Conservation (phyloP, 2,797 vertebrate genomes). For the Phylloscopus collybita region DNA sequence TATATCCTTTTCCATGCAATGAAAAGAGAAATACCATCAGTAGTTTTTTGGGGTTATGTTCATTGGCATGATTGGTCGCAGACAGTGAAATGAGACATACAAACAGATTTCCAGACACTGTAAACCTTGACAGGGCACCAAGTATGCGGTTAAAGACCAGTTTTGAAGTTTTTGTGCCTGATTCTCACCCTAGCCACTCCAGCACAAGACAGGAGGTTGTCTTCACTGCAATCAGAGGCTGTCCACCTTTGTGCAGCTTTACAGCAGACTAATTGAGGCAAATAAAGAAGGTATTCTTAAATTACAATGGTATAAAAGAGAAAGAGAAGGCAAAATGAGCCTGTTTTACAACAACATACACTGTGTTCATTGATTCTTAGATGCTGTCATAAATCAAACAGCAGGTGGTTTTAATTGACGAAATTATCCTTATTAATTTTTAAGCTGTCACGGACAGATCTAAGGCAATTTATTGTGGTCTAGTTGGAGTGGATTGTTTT, state of each 20-base stretch:
- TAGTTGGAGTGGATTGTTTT: neutral
- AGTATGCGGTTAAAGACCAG: neutral
- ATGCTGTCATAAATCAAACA: constrained; percentile 50
- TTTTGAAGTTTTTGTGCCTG: neutral
- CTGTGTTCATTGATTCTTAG: neutral
- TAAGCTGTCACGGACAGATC: constrained; percentile 53
- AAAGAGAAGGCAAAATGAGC: neutral
- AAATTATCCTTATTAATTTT: constrained; percentile 74
- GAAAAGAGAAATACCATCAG: neutral
- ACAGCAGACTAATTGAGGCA: neutral
- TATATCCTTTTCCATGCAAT: neutral
- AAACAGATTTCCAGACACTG: neutral
- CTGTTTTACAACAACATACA: neutral
- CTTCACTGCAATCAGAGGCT: neutral
- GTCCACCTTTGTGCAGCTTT: neutral
- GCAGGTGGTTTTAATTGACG: constrained; percentile 64
- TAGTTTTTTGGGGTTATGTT: neutral
- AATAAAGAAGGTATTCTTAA: neutral
- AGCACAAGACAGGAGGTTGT: neutral
- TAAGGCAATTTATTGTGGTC: constrained; percentile 45
- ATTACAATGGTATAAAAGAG: neutral
- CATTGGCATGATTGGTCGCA: neutral
- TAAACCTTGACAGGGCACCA: neutral
- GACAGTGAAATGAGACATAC: neutral
- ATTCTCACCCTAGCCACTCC: neutral